Evolutionary conservation across 2,113 vertebrate species (phyloP).

Genomic region (Engystomops pustulosus): DNA sequence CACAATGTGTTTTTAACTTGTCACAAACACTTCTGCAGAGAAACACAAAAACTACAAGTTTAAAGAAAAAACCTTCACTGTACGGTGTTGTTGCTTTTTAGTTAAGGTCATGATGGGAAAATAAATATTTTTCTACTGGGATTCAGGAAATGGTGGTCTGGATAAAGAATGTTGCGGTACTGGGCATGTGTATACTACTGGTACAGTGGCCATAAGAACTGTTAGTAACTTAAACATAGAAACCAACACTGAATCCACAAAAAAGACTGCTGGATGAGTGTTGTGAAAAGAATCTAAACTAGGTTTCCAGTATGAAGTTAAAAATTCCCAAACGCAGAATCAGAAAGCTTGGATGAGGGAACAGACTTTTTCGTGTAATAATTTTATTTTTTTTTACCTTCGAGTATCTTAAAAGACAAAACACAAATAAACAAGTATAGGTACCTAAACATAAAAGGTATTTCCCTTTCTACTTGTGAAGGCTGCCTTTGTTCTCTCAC

Average conservation of each 20-base stretch:
- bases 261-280: not conserved
- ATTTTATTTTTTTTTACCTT: not conserved
- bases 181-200: conserved; percentile 67
- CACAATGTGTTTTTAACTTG: not conserved
- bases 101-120: conserved; percentile 67
- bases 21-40: not conserved
- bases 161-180: conserved; percentile 62
- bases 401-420: conserved; percentile 15
- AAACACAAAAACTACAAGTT: not conserved
- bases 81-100: conserved; percentile 67
- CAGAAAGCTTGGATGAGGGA: conserved; percentile 51
- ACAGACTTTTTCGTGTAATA: conserved; percentile 13
- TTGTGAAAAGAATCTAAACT: not conserved
- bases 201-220: conserved; percentile 57
- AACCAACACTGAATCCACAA: conserved; percentile 20
- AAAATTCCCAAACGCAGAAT: conserved; percentile 26
- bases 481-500: conserved; percentile 36
- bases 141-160: conserved; percentile 77
- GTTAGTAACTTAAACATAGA: conserved; percentile 11
- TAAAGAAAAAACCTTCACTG: conserved; percentile 2
- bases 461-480: conserved; percentile 36
- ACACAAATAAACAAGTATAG: conserved; percentile 42
- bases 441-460: not conserved
- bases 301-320: not conserved
- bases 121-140: conserved; percentile 77